A percentile compares a stretch with the other conserved stretches of the same genome.
phyloP scores from a whole-genome alignment of 2,888 invertebrate species.

The Tipula vernalis region DNA sequence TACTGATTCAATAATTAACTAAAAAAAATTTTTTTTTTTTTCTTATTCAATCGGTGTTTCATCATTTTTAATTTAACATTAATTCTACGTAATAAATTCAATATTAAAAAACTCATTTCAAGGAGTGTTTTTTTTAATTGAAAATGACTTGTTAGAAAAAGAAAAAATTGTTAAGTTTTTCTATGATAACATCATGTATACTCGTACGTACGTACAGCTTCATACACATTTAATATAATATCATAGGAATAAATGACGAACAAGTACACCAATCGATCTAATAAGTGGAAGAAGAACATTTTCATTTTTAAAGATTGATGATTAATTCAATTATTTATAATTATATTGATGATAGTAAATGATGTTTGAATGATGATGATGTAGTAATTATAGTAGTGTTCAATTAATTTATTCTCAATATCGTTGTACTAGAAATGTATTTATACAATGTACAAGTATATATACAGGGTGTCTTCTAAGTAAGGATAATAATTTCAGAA shows the following conservation, averaged over 20 bases:
- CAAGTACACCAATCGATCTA: background rate
- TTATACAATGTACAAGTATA: background rate
- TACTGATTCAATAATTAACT: background rate
- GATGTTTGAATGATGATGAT: background rate
- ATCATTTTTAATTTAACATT: background rate
- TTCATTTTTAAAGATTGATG: background rate
- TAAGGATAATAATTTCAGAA: no score
- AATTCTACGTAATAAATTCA: background rate
- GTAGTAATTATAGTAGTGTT: background rate
- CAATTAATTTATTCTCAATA: background rate
- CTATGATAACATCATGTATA: background rate
- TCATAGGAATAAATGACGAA: background rate
- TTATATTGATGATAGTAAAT: background rate
- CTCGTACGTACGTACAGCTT: background rate
- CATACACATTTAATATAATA: background rate
- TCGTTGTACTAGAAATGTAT: background rate
- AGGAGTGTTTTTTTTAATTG: background rate
- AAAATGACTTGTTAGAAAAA: background rate
- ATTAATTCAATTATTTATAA: constrained; percentile 4
- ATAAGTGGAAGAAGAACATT: background rate
- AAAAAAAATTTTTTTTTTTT: background rate
- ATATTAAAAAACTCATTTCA: background rate
- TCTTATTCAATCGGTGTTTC: background rate
- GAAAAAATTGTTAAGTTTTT: background rate
- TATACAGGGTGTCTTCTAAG: no score